phyloP scores from a whole-genome alignment of 92 coral and sea anemone genomes.

The Phymanthus crucifer region DNA sequence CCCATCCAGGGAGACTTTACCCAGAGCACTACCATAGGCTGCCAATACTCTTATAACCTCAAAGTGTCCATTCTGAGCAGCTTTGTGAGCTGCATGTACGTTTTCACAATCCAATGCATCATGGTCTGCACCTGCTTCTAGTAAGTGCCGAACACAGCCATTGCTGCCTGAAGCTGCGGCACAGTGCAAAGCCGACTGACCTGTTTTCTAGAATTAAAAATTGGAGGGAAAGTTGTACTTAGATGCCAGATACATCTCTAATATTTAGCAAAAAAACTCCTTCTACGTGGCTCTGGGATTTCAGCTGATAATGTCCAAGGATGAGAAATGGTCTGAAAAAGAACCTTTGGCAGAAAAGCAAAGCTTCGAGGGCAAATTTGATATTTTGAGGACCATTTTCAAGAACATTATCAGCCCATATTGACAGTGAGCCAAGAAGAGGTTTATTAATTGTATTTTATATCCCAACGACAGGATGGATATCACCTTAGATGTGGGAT shows the following conservation, averaged over 20 bases:
- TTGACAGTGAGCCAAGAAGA: no score
- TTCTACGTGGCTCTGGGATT: no score
- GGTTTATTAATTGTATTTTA: no score
- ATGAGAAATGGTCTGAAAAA: no score
- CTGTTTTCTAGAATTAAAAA: slow-evolving; percentile 60
- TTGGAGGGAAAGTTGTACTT: not conserved
- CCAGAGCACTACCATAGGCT: slow-evolving; percentile 95
- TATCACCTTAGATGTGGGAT: no score
- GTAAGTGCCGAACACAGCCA: slow-evolving; percentile 77
- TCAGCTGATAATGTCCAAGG: no score
- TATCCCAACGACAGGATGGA: no score
- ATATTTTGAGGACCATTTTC: no score
- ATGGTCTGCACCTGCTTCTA: slow-evolving; percentile 88
- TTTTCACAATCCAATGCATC: slow-evolving; percentile 82
- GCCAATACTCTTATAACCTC: slow-evolving; percentile 89
- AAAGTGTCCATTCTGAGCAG: slow-evolving; percentile 92
- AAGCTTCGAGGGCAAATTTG: no score
- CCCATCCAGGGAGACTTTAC: slow-evolving; percentile 85
- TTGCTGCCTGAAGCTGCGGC: slow-evolving; percentile 90
- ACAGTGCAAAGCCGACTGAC: slow-evolving; percentile 83
- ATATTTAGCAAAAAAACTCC: not conserved
- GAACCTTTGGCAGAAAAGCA: no score
- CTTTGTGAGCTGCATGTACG: slow-evolving; percentile 91
- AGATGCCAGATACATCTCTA: not conserved
- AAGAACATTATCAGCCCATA: no score